Evolutionary conservation across 2,113 vertebrate genomes (phyloP), one percentile per base, ranked within the genome.

Genomic region (Prinia subflava): DNA sequence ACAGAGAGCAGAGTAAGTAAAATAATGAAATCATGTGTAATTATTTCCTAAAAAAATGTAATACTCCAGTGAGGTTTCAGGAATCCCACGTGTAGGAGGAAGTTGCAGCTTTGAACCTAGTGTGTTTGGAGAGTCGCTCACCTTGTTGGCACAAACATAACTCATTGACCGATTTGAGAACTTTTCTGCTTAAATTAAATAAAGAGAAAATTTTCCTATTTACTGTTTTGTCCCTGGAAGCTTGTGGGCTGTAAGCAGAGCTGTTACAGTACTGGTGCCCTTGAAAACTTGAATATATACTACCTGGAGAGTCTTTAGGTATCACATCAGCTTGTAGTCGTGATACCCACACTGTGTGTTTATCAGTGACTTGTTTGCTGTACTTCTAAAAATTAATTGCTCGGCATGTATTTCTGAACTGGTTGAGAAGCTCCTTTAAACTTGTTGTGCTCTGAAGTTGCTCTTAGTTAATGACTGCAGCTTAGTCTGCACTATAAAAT

Each of bases 391-490:
- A 83, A 81, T 78, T 50, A 86, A 81, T 71, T 62, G 35, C 52
- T 65, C 55, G 59, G 55, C 14, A 3, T 67, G 30, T 71, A 21
- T 74, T 84, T 77, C 35, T 83, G 67, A 92, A 67, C 75, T 88
- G 60, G 27, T 50, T 81, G 50, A 46, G 63, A 79, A 92, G 88
- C 71, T 95, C 76, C 62, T 89, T 95, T 83, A 88, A 70, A 59
- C 50, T 86, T 6, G 2, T 74, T 2, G 1, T 67, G 37, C 42
- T 57, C 83, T 70, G 52, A 94, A 86, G 68, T 92, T 90, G 50
- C 82, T 87, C 46, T 20, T 83, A 46, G 85, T 88, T 96, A 95
- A 95, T 93, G 92, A 90, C 76, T 83, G 46, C 59, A 85, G 90
- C 85, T 94, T 94, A 92, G 90, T 88, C 83, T 83, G 94, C 76